Evolutionary conservation across 2,113 vertebrate genomes (phyloP).

Genomic region (Castor canadensis): DNA sequence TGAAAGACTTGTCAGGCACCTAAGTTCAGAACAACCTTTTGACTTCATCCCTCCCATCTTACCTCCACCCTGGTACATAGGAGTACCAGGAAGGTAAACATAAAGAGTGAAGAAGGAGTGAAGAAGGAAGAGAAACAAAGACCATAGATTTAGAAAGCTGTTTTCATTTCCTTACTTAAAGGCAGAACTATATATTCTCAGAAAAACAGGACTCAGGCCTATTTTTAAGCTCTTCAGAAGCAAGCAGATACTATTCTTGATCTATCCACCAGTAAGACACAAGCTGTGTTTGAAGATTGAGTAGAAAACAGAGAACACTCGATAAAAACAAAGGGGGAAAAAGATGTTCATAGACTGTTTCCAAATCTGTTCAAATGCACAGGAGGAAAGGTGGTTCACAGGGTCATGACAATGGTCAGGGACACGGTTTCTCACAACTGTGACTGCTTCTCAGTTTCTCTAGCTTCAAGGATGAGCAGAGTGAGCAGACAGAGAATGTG

Average conservation of each 20-base stretch:
- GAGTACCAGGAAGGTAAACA: background rate
- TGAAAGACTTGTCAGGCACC: background rate
- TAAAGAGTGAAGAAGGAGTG: too few relatives aligned
- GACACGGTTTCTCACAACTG: accelerated
- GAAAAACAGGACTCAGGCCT: background rate
- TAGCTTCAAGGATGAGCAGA: accelerated
- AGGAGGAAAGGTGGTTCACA: background rate
- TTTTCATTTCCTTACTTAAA: background rate
- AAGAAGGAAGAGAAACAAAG: background rate
- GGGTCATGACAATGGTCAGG: too few relatives aligned
- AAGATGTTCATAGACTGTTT: background rate
- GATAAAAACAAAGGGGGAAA: background rate
- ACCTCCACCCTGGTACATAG: background rate
- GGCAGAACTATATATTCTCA: background rate
- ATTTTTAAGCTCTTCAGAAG: conserved; percentile 42
- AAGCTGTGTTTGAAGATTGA: conserved; percentile 27
- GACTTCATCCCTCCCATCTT: background rate
- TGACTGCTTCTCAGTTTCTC: background rate
- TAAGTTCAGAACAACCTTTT: background rate
- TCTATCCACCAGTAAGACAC: background rate
- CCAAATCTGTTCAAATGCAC: background rate
- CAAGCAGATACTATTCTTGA: conserved; percentile 31
- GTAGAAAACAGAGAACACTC: conserved; percentile 19
- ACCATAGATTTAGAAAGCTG: background rate
- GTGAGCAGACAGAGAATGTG: background rate